Evolutionary conservation across 2,888 invertebrate species (phyloP).

Genomic region (Limenitis camilla): DNA sequence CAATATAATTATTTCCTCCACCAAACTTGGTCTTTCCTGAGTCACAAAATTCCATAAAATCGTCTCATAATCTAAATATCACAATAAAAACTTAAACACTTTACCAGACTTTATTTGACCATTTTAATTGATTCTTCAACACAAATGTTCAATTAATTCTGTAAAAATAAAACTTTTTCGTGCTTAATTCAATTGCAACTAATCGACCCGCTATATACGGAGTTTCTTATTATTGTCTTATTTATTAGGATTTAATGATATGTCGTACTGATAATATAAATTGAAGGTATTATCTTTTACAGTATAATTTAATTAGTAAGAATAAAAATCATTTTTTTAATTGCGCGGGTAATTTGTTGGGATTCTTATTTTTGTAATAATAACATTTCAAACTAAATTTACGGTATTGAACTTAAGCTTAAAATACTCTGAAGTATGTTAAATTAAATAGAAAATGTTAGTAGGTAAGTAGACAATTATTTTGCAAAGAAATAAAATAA

Average conservation of each 20-base stretch:
- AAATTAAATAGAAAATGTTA: too few relatives aligned
- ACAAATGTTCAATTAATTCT: constrained; percentile 35
- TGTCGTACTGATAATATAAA: too few relatives aligned
- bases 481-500: constrained; percentile 5
- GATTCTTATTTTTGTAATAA: too few relatives aligned
- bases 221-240: not conserved
- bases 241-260: too few relatives aligned
- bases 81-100: constrained; percentile 29
- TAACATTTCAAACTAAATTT: too few relatives aligned
- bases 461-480: too few relatives aligned
- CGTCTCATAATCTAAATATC: constrained; percentile 24
- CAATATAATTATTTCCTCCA: not conserved
- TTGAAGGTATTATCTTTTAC: too few relatives aligned
- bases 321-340: too few relatives aligned
- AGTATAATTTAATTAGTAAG: too few relatives aligned
- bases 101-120: constrained; percentile 27
- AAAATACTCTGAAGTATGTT: too few relatives aligned
- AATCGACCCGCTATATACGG: not conserved
- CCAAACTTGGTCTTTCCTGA: constrained; percentile 7
- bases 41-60: constrained; percentile 5
- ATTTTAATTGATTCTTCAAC: constrained; percentile 34
- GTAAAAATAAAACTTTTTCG: constrained; percentile 9
- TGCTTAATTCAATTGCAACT: constrained; percentile 5
- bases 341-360: too few relatives aligned
- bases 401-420: too few relatives aligned